Percentiles rank a stretch among this genome's conserved stretches.
Evolutionary conservation across 1,140 invertebrate genomes (phyloP).

Genomic region (Fopius arisanus): DNA sequence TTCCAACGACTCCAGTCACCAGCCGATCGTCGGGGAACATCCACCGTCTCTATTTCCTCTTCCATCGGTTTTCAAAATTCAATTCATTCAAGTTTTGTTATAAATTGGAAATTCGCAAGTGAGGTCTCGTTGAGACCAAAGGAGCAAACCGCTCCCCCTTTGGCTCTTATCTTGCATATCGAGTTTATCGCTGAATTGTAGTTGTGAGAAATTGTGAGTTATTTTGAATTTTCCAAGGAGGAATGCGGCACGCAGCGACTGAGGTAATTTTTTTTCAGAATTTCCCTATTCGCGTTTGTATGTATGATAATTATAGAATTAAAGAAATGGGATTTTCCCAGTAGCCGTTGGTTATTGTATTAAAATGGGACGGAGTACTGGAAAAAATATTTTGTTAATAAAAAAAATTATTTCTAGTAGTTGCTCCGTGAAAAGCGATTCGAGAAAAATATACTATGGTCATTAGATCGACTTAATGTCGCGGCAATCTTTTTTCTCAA

Average conservation of each 20-base stretch:
- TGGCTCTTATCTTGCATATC: neutral
- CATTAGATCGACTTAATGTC: too few species aligned
- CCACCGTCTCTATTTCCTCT: neutral
- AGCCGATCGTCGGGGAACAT: neutral
- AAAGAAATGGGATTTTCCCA: too few species aligned
- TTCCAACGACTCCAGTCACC: neutral
- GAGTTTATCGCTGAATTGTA: neutral
- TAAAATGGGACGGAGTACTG: too few species aligned
- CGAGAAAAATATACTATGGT: too few species aligned
- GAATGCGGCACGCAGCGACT: constrained; percentile 46
- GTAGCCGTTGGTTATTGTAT: too few species aligned
- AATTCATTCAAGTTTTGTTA: neutral
- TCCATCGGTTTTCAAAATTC: neutral
- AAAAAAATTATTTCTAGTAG: too few species aligned
- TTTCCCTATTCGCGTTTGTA: too few species aligned
- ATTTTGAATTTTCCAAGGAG: constrained; percentile 20
- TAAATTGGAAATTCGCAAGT: too few species aligned
- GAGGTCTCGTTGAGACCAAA: neutral
- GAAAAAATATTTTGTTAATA: too few species aligned
- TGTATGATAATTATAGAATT: too few species aligned
- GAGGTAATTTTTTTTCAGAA: constrained; percentile 47
- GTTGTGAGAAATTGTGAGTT: neutral
- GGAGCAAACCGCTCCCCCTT: neutral
- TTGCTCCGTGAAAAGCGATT: too few species aligned
- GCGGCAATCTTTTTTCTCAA: too few species aligned